Base-by-base conservation (phyloP, 2,797 vertebrate species). In the Rhinichthys osculus region DNA sequence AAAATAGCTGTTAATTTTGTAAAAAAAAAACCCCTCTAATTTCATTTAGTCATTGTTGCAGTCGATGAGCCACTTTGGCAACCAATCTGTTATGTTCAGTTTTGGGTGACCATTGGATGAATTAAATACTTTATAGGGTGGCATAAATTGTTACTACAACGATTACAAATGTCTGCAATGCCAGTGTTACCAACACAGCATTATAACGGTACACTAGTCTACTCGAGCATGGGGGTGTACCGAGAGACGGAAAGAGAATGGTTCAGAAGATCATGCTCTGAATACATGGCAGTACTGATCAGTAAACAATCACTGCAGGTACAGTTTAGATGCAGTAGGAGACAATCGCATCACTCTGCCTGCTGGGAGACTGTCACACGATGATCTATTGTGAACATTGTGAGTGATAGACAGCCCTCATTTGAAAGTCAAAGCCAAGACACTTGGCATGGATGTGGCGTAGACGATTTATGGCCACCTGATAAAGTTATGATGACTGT, bases 401-500 rank as follows among this genome's bases (percentile, higher is more conserved):
- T 89, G 89, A 90, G 89, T 92, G 92, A 92, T 91, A 86, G 92
- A 92, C 90, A 90, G 89, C 89, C 90, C 93, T 94, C 92, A 93
- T 95, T 94, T 95, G 92, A 95, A 95, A 94, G 93, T 94, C 94
- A 94, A 93, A 93, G 91, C 89, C 89, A 87, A 88, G 91, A 80
- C 42, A 72, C 66, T 85, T 81, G 78, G 90, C 92, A 89, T 80
- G 91, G 89, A 92, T 72, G 80, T 88, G 91, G 90, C 91, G 87
- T 13, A 52, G 86, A 90, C 92, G 88, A 94, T 94, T 93, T 91
- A 89, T 92, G 93, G 88, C 83, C 85, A 74, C 54, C 17, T 87
- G 89, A 66, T 82, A 86, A 92, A 93, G 91, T 93, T 93, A 91
- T 92, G 93, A 92, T 91, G 92, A 89, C 85, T 84, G 69, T 83